Conservation (phyloP, 1,140 invertebrate genomes). For the Olivierus martensii region DNA sequence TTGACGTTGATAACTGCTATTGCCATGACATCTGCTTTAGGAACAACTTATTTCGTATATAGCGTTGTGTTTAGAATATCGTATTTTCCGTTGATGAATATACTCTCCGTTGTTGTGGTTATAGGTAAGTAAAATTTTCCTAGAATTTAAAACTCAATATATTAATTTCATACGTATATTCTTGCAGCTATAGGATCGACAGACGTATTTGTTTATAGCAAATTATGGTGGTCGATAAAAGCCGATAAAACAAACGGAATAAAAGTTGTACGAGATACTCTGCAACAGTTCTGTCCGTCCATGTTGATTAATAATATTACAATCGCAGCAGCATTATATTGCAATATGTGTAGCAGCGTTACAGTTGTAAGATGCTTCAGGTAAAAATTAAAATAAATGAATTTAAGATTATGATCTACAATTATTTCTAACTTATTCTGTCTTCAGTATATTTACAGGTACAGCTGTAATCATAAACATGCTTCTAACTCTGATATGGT, state of each 20-base stretch:
- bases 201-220: constrained; percentile 77
- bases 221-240: constrained; percentile 65
- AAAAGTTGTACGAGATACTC: constrained; percentile 53
- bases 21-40: constrained; percentile 68
- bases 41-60: constrained; percentile 82
- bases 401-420: neutral
- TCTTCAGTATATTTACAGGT: constrained; percentile 70
- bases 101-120: constrained; percentile 75
- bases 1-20: constrained; percentile 69
- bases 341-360: constrained; percentile 75
- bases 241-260: constrained; percentile 42
- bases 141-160: too few species aligned
- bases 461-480: constrained; percentile 77
- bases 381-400: constrained; percentile 29
- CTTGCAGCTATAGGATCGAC: constrained; percentile 71
- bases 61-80: constrained; percentile 63
- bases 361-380: constrained; percentile 90
- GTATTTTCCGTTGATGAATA: constrained; percentile 96
- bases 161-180: too few species aligned
- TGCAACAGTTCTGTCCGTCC: constrained; percentile 66
- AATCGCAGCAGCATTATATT: constrained; percentile 80
- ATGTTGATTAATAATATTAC: constrained; percentile 87
- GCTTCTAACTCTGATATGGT: constrained; percentile 72
- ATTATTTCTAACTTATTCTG: constrained; percentile 6
- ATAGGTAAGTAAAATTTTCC: constrained; percentile 43